Base-by-base conservation (phyloP, 2,888 invertebrate species). In the Nebria salina region DNA sequence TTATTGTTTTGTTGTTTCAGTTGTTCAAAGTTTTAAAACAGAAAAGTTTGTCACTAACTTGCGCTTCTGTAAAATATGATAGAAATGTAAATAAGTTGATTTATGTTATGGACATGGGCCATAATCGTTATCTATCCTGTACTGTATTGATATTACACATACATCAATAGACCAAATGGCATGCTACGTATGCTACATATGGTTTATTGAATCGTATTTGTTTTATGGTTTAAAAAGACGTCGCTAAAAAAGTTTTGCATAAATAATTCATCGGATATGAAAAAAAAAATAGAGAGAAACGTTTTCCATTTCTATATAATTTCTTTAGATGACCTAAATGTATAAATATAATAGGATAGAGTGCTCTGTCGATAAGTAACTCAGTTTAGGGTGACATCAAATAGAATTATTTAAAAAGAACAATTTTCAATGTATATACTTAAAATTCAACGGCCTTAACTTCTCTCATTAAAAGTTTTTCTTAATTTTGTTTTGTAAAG, bases 11-110 rank as follows among this genome's bases (percentile, higher is more conserved):
- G 79, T 79, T 79, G 75, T 79, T 79, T 79, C 75, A 75, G 79
- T 79, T 79, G 79, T 79, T 75, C 79, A 79, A 79, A 79, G 68
- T 79, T 79, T 75, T 79, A 66, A 79, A 77, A 79, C 79, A 79
- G 79, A 75, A 79, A 79, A 79, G 79, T 79, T 79, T 79, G 79
- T 79, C 75, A 79, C 66, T 79, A 79, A 79, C 79, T 79, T 68
- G 68, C 68, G 15, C 41, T 41, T 43, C 75, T 75, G 79, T 75
- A 79, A 75, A 74, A 79, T 79, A 79, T 79, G 79, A 79, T 79
- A 75, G 79, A 79, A 79, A 79, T 79, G 79, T 79, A 79, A 79
- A 79, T 79, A 79, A 79, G 79, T 79, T 79, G 79, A 79, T 74
- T 74, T 66, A 79, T 79, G 75, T 65, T 79, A 74, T 3, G 66